These are phyloP conservation scores for Uropetala carovei DNA, from an alignment of 2,888 invertebrate genomes.

Conservation along the genomic window DNA sequence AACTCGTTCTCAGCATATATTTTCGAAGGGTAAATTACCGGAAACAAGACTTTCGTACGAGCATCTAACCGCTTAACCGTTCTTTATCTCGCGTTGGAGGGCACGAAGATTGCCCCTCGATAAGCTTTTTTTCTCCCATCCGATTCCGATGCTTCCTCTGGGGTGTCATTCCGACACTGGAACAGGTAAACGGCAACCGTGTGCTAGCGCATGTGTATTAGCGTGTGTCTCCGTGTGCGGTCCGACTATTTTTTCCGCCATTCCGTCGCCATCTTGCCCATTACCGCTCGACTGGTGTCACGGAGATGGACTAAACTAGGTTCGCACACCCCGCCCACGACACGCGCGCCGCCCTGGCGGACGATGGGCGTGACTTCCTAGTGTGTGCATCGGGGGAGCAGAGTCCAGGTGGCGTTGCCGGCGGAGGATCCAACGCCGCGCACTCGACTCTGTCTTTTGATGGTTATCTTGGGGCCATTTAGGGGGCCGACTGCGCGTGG, in stretches of 20 bases:
- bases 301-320: conserved; percentile 20
- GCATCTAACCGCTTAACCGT: neutral
- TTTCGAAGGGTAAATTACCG: neutral
- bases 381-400: neutral
- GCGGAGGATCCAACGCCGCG: neutral
- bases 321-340: conserved; percentile 44
- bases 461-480: conserved; percentile 52
- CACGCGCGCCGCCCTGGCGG: conserved; percentile 56
- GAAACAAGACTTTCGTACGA: neutral
- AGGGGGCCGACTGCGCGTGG: conserved; percentile 23
- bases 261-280: conserved; percentile 3
- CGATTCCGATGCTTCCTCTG: neutral
- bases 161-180: neutral
- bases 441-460: neutral
- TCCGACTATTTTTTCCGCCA: conserved; percentile 5
- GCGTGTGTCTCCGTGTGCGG: neutral
- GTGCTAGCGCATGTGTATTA: neutral
- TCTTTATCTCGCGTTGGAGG: neutral
- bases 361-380: conserved; percentile 55
- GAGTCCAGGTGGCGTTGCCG: conserved; percentile 6
- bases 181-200: neutral
- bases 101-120: neutral
- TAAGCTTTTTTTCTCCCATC: neutral
- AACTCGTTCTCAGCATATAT: neutral
- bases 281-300: conserved; percentile 26